Base-by-base conservation (phyloP, 2,888 invertebrate genomes). In the Dendrolimus houi region DNA sequence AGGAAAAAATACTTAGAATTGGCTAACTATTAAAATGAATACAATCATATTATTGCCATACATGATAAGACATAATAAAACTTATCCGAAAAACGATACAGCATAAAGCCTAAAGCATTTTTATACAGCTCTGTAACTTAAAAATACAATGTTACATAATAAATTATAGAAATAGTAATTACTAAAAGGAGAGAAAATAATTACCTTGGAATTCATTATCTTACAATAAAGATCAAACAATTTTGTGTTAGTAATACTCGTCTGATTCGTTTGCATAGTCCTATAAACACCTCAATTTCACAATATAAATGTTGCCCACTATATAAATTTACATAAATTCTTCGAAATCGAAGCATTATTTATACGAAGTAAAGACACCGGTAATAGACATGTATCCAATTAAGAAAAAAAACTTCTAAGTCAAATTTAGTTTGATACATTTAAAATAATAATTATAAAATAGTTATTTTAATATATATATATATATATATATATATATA, bases 11-110 rank as follows among this genome's bases (percentile, higher is more conserved):
- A 79, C 81, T 79, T 71, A 70, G 76, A 83, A 85, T 88, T 87
- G 79, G 84, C 87, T 88, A 88, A 83, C 85, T 87, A 87, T 80
- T 69, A 69, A 77, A 81, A 79, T 75, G 75, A 80, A 78, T 83
- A 85, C 72, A 81, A 70, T 78, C 29, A 29, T 76, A 72, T 74
- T 82, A 81, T 82, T 80, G 80, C 79, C 73, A 68, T 83, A 77
- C 62, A 71, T 67, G 72, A 75, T 71, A 47, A 79, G 73, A 79
- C 75, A 69, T 72, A 78, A 81, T 80, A 72, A 79, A 29, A 81
- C 76, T 76, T 78, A 79, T 76, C 75, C 70, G 76, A 79, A 76
- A 29, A 29, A 77, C 74, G 66, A 72, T 78, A 72, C 77, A 87
- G 87, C 85, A 67, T 75, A 74, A 84, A 80, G 83, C 83, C 72